Evolutionary conservation across 2,797 vertebrate species (phyloP).

Genomic region (Sebastiscus tertius): DNA sequence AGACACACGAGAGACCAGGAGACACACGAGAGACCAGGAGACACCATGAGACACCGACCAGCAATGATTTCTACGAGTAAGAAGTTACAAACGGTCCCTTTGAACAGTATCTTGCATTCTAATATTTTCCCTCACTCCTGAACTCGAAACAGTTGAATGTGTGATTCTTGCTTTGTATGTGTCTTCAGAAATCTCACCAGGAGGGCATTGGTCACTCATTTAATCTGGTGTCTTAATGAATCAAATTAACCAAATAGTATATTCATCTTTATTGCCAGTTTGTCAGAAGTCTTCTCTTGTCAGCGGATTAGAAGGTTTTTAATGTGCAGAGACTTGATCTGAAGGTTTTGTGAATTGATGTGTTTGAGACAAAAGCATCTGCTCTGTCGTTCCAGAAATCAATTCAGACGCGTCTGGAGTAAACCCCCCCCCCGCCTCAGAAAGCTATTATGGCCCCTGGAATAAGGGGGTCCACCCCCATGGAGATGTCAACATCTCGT

Average conservation of each 20-base stretch:
- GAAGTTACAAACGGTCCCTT: too few species aligned
- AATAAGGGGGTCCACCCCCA: conserved; percentile 45
- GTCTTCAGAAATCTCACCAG: neutral
- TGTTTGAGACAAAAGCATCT: conserved; percentile 49
- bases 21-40: too few species aligned
- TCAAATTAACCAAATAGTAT: neutral
- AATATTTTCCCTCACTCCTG: neutral
- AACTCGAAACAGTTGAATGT: neutral
- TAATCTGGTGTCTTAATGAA: neutral
- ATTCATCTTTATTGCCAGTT: neutral
- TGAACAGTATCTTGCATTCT: too few species aligned
- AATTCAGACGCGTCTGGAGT: conserved; percentile 56
- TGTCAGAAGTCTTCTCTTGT: neutral
- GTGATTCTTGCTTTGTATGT: neutral
- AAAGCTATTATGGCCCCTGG: conserved; percentile 54
- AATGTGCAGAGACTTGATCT: neutral
- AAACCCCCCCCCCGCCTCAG: neutral
- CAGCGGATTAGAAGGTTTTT: neutral
- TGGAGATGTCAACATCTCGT: conserved; percentile 59
- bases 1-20: too few species aligned
- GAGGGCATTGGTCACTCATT: accelerated
- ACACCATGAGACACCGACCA: too few species aligned
- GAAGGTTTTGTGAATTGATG: neutral
- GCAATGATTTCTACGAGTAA: too few species aligned
- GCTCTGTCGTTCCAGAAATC: conserved; percentile 48